Evolutionary conservation across 2,113 vertebrate species (phyloP).

Genomic region (Poeciliopsis occidentalis): DNA sequence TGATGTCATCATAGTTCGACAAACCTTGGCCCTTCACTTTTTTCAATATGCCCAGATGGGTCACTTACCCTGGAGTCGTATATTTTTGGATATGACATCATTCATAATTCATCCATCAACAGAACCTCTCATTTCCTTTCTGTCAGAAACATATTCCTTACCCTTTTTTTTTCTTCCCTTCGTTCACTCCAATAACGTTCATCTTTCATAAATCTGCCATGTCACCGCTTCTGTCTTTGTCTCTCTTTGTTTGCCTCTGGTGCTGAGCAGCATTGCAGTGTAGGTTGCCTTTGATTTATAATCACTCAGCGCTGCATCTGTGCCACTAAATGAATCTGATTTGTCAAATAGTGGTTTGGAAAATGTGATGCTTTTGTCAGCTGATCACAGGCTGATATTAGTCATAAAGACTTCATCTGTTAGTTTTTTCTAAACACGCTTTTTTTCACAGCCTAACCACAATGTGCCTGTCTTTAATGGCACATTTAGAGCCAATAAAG

Average conservation of each 20-base stretch:
- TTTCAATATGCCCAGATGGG: slow-evolving; percentile 47
- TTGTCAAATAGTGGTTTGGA: neutral
- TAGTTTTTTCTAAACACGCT: neutral
- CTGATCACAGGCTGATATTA: slow-evolving; percentile 24
- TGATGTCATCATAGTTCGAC: slow-evolving; percentile 27
- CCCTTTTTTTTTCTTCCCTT: neutral
- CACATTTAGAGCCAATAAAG: too few relatives aligned
- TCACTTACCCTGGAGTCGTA: slow-evolving; percentile 48
- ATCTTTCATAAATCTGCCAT: slow-evolving; percentile 21
- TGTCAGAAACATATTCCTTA: slow-evolving; percentile 54
- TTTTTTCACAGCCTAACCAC: neutral
- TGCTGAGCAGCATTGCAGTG: neutral
- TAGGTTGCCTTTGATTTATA: slow-evolving; percentile 40
- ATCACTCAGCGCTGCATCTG: slow-evolving; percentile 9
- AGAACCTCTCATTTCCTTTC: slow-evolving; percentile 71
- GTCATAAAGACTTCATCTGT: slow-evolving; percentile 10
- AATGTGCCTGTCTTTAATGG: too few relatives aligned
- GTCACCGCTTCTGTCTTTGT: slow-evolving; percentile 4
- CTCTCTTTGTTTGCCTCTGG: neutral
- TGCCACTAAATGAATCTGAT: slow-evolving; percentile 20
- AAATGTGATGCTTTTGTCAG: slow-evolving; percentile 23
- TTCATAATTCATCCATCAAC: slow-evolving; percentile 75
- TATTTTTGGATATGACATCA: slow-evolving; percentile 75
- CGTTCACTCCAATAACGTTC: slow-evolving; percentile 11
- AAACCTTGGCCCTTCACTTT: slow-evolving; percentile 23